These are phyloP conservation scores for Adelphocoris suturalis DNA, from an alignment of 2,888 invertebrate genomes.

Conservation along the genomic window DNA sequence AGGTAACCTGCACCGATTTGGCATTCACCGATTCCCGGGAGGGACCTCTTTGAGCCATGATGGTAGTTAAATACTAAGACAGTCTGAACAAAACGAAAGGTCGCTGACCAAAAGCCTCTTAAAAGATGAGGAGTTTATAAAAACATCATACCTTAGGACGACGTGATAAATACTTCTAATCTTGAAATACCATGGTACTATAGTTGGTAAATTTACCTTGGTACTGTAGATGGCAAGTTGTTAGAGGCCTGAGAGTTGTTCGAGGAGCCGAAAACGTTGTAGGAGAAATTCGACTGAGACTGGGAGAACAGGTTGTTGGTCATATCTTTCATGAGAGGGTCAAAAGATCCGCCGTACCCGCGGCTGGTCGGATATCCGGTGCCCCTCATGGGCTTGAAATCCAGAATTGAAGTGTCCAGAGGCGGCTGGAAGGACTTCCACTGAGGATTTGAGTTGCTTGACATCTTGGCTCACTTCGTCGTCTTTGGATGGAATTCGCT, in stretches of 20 bases:
- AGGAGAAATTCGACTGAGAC: constrained; percentile 77
- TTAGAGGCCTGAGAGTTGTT: constrained; percentile 71
- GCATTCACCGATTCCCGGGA: too few species aligned
- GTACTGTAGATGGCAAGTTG: constrained; percentile 67
- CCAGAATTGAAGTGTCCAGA: constrained; percentile 88
- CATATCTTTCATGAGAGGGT: constrained; percentile 74
- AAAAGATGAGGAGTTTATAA: too few species aligned
- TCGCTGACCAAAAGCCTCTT: too few species aligned
- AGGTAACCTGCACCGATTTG: too few species aligned
- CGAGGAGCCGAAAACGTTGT: constrained; percentile 74
- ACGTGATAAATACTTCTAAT: too few species aligned
- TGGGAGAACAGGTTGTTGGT: constrained; percentile 78
- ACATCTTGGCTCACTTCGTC: constrained; percentile 55
- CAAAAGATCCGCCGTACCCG: constrained; percentile 58
- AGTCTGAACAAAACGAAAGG: too few species aligned
- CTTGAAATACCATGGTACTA: too few species aligned
- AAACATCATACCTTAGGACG: too few species aligned
- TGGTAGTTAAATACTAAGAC: too few species aligned
- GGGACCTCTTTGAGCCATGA: too few species aligned
- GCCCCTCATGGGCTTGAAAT: constrained; percentile 83
- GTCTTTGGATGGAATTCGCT: constrained; percentile 18
- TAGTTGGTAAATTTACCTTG: constrained; percentile 60
- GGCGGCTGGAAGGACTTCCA: constrained; percentile 95
- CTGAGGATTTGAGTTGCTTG: constrained; percentile 84
- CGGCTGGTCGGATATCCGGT: constrained; percentile 48